Evolutionary conservation across 2,113 vertebrate species (phyloP).

Genomic region (Murina feae): DNA sequence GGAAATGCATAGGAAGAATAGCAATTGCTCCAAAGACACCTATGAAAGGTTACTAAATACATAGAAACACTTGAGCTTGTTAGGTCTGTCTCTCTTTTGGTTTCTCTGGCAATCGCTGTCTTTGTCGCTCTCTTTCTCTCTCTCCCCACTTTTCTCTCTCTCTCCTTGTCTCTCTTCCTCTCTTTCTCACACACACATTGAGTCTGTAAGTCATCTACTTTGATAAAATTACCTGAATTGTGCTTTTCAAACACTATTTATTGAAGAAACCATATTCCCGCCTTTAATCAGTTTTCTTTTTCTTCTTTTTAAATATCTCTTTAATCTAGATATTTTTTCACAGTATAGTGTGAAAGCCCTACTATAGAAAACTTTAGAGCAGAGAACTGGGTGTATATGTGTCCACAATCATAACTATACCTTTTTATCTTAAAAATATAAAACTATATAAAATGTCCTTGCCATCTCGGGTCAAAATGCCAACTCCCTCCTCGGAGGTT

Average conservation of each 20-base stretch:
- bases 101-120: background rate
- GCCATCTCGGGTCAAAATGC: background rate
- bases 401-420: background rate
- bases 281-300: background rate
- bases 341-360: background rate
- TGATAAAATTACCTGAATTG: background rate
- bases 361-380: background rate
- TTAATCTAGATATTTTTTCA: background rate
- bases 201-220: background rate
- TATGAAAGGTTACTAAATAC: background rate
- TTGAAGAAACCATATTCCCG: background rate
- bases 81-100: background rate
- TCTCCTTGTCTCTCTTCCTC: background rate
- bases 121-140: background rate
- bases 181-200: background rate
- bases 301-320: background rate
- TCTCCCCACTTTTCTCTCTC: background rate
- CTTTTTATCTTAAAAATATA: background rate
- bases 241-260: background rate
- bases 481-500: background rate
- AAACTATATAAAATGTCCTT: background rate
- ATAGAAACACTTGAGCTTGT: background rate
- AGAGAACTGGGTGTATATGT: background rate
- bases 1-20: background rate
- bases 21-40: background rate